Percentiles rank a stretch among this genome's conserved stretches.
Evolutionary conservation across 1,140 invertebrate genomes (phyloP).

Genomic region (Brachionus rotundiformis): DNA sequence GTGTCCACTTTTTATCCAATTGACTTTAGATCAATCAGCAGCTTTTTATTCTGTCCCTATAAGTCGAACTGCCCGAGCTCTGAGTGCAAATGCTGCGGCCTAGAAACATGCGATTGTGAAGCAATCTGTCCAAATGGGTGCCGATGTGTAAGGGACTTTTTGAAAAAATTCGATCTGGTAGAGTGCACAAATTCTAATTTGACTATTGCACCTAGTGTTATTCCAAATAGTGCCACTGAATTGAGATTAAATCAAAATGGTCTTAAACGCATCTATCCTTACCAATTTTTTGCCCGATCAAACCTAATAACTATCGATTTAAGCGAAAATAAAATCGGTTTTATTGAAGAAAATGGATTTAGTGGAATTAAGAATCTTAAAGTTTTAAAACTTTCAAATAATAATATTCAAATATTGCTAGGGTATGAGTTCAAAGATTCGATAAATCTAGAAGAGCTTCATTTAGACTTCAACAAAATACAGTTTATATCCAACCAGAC

Average conservation of each 20-base stretch:
- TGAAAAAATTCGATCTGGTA: not conserved
- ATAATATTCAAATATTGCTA: conserved; percentile 4
- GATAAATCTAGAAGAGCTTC: not conserved
- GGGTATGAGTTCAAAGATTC: conserved; percentile 33
- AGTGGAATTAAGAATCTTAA: not conserved
- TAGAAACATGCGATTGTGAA: not conserved
- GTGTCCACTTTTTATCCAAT: not conserved
- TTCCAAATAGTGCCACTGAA: not conserved
- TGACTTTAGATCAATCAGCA: not conserved
- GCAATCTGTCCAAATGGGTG: not conserved
- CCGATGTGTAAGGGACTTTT: not conserved
- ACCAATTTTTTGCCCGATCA: not conserved
- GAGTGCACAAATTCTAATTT: not conserved
- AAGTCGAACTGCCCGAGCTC: not conserved
- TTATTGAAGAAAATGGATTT: conserved; percentile 29
- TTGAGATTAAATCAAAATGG: not conserved
- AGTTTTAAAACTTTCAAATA: not conserved
- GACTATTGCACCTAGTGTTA: not conserved
- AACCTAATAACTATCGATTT: not conserved
- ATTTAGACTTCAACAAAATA: conserved; percentile 18
- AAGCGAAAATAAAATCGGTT: not conserved
- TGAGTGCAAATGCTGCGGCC: not conserved
- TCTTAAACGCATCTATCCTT: not conserved
- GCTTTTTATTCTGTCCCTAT: conserved; percentile 13
- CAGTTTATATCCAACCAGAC: conserved; percentile 33